Evolutionary conservation across 2,888 invertebrate genomes (phyloP), one percentile per base, ranked within the genome.

Genomic region (Osmoderma eremita): DNA sequence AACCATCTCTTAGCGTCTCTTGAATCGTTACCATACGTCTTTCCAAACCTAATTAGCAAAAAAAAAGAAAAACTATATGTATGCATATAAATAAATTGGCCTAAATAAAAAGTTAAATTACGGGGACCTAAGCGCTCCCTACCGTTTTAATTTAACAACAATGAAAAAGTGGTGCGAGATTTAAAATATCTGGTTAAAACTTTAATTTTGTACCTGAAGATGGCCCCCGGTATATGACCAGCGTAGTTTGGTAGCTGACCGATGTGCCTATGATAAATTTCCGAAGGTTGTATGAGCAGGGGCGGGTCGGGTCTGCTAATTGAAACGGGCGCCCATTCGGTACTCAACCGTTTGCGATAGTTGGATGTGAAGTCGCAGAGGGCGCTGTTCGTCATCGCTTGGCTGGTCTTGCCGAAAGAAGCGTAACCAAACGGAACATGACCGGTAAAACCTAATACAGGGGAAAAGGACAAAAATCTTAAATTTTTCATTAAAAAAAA

Each of bases 181-280:
- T 24, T 24, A 5, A 3, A 24, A 24, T 4, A 24, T 24, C 5
- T 24, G 24, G 5, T n/a, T n/a, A 30, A 30, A 30, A 30, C 1
- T 2, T 30, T 30, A 30, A 24, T 24, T 24, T 50, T 6, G 6
- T 54, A 90, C 89, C 91, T 88, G 81, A 90, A 92, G 74, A 85
- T 83, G 66, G 85, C 86, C 15, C 93, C 93, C 0, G 92, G 93
- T 62, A 93, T 89, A 76, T 93, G 92, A 0, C 92, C 93, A 1
- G 88, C 86, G 80, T 93, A 93, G 80, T 88, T 90, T 1, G 93
- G 92, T 72, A 91, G 78, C 84, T 92, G 87, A 3, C 92, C 91
- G 39, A 89, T 86, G 73, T 91, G 88, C 69, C 88, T 88, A 77
- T 90, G 90, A 77, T 93, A 93, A 69, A 93, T 87, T 77, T 89